Evolutionary conservation across 2,113 vertebrate genomes (phyloP).

Genomic region (Sinocyclocheilus anophthalmus): DNA sequence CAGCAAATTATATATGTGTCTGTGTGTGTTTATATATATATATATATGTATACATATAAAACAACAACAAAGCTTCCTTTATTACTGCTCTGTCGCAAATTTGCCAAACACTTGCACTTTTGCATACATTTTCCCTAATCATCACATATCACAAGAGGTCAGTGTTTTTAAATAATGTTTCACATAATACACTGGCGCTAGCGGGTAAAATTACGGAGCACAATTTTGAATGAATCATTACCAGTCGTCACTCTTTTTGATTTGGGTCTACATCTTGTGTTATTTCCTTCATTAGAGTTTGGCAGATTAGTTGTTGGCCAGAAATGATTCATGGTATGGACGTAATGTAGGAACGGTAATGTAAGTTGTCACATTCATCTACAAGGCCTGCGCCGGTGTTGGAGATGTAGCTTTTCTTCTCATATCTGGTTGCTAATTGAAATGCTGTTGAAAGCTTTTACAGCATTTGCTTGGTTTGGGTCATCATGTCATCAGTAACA

Average conservation of each 20-base stretch:
- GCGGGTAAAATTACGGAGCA: not conserved
- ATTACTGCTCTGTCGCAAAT: not conserved
- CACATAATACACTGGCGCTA: not conserved
- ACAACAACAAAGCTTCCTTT: not conserved
- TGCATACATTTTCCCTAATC: not conserved
- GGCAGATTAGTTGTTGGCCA: no score
- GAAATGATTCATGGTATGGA: not conserved
- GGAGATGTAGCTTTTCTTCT: constrained; percentile 3
- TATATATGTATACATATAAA: no score
- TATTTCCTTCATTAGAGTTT: not conserved
- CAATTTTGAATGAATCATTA: not conserved
- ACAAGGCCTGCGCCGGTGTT: not conserved
- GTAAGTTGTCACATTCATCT: not conserved
- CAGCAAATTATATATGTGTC: no score
- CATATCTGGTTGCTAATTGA: constrained; percentile 12
- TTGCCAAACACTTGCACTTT: not conserved
- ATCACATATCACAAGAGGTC: constrained; percentile 41
- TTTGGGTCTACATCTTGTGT: not conserved
- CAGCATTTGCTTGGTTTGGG: constrained; percentile 27
- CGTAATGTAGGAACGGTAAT: not conserved
- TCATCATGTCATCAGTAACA: constrained; percentile 20
- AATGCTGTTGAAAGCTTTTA: constrained; percentile 14
- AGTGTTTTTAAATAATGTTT: constrained; percentile 15
- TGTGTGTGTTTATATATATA: no score
- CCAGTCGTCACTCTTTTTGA: not conserved